Conservation (phyloP, 30 jellyfish, hydroid and myxozoan species). For the Chrysaora quinquecirrha region DNA sequence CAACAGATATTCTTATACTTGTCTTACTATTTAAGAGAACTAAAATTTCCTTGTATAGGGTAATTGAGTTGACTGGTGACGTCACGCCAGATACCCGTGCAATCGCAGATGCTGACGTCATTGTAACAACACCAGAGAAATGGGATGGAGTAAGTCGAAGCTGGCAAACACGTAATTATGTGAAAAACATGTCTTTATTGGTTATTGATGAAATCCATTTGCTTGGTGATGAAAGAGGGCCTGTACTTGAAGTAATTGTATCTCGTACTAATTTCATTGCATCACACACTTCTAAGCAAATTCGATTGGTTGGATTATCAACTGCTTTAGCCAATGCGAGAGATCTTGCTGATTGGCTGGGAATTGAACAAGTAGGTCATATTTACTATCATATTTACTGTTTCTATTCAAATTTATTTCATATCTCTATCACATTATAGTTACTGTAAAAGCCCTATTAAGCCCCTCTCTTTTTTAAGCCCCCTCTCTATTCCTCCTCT, state of each 20-base stretch:
- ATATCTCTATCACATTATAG: background rate
- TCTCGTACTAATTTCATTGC: constrained; percentile 95
- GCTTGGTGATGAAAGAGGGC: constrained; percentile 99
- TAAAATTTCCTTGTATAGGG: no score
- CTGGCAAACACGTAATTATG: constrained; percentile 99
- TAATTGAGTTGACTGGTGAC: constrained; percentile 99
- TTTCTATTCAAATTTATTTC: background rate
- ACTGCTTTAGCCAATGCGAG: constrained; percentile 99
- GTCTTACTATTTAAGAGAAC: no score
- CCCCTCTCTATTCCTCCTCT: no score
- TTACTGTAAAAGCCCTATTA: no score
- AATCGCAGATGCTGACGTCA: constrained; percentile 92
- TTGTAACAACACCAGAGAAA: constrained; percentile 99
- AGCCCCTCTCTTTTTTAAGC: no score
- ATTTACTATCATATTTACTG: background rate
- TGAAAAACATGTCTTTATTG: constrained; percentile 82
- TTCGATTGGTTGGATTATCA: constrained; percentile 95
- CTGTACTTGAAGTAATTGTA: constrained; percentile 97
- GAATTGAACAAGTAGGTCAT: constrained; percentile 82
- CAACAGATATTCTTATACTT: no score
- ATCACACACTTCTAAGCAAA: constrained; percentile 78
- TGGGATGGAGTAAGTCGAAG: constrained; percentile 99
- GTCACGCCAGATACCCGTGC: constrained; percentile 99
- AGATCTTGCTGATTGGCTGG: constrained; percentile 99
- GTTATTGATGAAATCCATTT: constrained; percentile 98